Evolutionary conservation across 1,140 invertebrate species (phyloP), one percentile per base, ranked within the genome.

Genomic region (Penaeus vannamei): DNA sequence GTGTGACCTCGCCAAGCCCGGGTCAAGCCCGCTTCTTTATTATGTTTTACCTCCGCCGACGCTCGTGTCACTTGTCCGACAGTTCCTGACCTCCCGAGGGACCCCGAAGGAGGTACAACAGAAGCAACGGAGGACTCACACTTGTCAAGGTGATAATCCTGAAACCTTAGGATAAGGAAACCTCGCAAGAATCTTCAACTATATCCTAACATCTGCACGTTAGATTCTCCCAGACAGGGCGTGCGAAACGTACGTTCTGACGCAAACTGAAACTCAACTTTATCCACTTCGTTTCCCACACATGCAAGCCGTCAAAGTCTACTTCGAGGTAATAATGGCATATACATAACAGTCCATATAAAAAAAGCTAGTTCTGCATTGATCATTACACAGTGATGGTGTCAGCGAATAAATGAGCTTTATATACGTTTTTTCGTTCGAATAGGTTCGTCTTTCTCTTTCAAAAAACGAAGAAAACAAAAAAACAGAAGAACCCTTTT

Each of bases 131-230:
- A 85, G 84, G 84, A 81, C 86, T 81, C 60, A 36, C 66, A 76
- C 66, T 76, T 84, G 81, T 77, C 81, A 83, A 84, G 60, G 80
- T 88, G 66, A 88, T 76, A 83, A 83, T 84, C 86, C 86, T 62
- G 60, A 89, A 79, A 89, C 60, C 81, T 84, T 84, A 89, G 87
- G 29, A 84, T 84, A 89, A 89, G 82, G 79, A 79, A 89, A 89
- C 87, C 87, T 89, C 87, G 87, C 87, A 89, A 89, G 87, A 89
- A 46, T 84, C 53, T 84, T 76, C 87, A 84, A 76, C 20, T 32
- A 84, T 29, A 76, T 76, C 53, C 53, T 53, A 53, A 53, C 53
- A 53, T 53, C 53, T 53, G 53, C 53, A 53, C 53, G 53, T 53
- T 53, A 53, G 53, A 53, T 53, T 53, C 53, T 53, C 53, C 53